phyloP scores from a whole-genome alignment of 1,140 invertebrate species.

The Drosophila chauvacae region DNA sequence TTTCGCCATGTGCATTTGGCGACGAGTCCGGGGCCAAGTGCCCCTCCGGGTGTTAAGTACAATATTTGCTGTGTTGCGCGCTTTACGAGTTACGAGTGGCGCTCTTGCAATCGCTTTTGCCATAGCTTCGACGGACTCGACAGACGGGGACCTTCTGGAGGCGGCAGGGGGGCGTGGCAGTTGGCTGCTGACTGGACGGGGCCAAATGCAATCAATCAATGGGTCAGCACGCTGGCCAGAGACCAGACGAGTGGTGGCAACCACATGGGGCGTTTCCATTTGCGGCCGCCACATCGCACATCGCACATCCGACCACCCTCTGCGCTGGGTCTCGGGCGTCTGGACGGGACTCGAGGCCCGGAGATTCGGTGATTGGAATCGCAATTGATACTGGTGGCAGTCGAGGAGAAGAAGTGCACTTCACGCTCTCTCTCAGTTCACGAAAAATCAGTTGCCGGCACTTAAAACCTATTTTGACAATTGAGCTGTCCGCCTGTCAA shows the following conservation, averaged over 20 bases:
- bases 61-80: conserved; percentile 77
- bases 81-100: conserved; percentile 66
- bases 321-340: conserved; percentile 26
- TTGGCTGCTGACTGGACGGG: conserved; percentile 28
- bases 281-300: conserved; percentile 65
- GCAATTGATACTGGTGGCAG: conserved; percentile 12
- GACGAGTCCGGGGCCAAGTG: conserved; percentile 46
- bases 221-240: conserved; percentile 71
- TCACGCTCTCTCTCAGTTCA: conserved; percentile 42
- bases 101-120: conserved; percentile 54
- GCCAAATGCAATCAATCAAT: conserved; percentile 81
- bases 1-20: conserved; percentile 16
- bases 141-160: not conserved
- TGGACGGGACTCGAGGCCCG: conserved; percentile 15
- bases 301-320: conserved; percentile 64
- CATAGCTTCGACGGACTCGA: not conserved
- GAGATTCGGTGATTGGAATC: conserved; percentile 23
- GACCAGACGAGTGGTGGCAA: conserved; percentile 59
- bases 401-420: conserved; percentile 37
- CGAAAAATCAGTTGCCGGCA: conserved; percentile 69
- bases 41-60: conserved; percentile 77
- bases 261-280: conserved; percentile 83
- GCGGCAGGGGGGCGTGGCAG: conserved; percentile 39
- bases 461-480: conserved; percentile 84
- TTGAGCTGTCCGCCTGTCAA: conserved; percentile 79